Evolutionary conservation across 2,888 invertebrate genomes (phyloP), one percentile per base, ranked within the genome.

Genomic region (Tolmerus cingulatus): DNA sequence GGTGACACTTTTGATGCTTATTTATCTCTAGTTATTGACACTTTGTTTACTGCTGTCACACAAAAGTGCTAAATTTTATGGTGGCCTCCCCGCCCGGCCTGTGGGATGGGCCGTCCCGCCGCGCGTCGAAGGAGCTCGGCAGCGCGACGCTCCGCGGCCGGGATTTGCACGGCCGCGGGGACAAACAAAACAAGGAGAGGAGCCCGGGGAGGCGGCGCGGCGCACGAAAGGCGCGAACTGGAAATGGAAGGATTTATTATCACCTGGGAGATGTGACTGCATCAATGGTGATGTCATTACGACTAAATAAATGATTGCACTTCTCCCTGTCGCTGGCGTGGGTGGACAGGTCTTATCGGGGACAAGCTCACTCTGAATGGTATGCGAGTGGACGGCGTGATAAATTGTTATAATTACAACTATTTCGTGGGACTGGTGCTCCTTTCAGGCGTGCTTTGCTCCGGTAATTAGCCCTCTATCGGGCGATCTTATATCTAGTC

Each of bases 41-140:
- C 81, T 87, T 87, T 87, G 86, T 87, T 87, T 86, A 87, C 81
- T 79, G 87, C 40, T 86, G 87, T 86, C 87, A 81, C 74, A 86
- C 87, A 86, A 79, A 27, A 87, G 57, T 46, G 86, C 79, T 86
- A 86, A 87, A 87, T 87, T 87, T 87, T 87, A 87, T 81, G 86
- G 86, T 43, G 85, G 43, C 46, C 40, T 85, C 74, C 57, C 74
- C 43, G 74, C 37, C 43, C 40, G 43, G 30, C n/a, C 43, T 85
- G 85, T 85, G 74, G 85, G 85, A 74, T 74, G 74, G 85, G 74
- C 74, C 43, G 27, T 79, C 46, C 51, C n/a, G 19, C 2, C 51
- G n/a, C n/a, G 51, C n/a, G n/a, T 16, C 51, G 46, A 51, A 51
- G 46, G 46, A 51, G 16, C 46, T n/a, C 16, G 34, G 5, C 46